A percentile compares a stretch with the other conserved stretches of the same genome.
Conservation (phyloP, 2,797 vertebrate genomes). For the Linurgus olivaceus region DNA sequence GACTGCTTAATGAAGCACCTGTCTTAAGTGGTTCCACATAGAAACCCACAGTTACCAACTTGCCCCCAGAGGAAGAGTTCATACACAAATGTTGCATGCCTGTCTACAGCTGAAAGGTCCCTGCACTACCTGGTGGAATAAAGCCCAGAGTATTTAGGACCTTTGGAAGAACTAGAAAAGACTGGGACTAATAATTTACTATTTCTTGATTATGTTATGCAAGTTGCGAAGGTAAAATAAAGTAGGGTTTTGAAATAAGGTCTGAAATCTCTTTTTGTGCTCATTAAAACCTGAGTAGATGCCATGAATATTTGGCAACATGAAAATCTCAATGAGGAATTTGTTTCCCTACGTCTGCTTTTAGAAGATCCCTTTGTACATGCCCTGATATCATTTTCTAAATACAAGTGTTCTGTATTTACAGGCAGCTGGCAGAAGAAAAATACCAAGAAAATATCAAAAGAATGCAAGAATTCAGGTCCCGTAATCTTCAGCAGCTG, state of each 20-base stretch:
- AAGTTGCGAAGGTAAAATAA: not conserved
- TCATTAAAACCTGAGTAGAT: not conserved
- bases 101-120: not conserved
- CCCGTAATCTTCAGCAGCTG: constrained; percentile 71
- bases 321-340: not conserved
- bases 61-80: not conserved
- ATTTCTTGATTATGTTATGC: not conserved
- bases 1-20: not conserved
- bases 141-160: not conserved
- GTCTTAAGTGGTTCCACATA: not conserved
- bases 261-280: not conserved
- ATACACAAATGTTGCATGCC: rapidly evolving
- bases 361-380: not conserved
- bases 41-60: not conserved
- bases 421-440: constrained; percentile 81
- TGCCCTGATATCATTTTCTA: not conserved
- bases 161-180: not conserved
- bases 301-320: not conserved
- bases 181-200: not conserved
- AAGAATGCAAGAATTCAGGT: constrained; percentile 77
- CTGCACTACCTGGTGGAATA: not conserved
- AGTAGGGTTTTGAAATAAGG: not conserved
- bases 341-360: not conserved
- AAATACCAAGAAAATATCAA: constrained; percentile 82
- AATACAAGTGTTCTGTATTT: not conserved